A percentile compares a stretch with the other conserved stretches of the same genome.
These are phyloP conservation scores for Campylomormyrus numenius DNA, from an alignment of 2,113 vertebrate genomes.

Conservation along the genomic window DNA sequence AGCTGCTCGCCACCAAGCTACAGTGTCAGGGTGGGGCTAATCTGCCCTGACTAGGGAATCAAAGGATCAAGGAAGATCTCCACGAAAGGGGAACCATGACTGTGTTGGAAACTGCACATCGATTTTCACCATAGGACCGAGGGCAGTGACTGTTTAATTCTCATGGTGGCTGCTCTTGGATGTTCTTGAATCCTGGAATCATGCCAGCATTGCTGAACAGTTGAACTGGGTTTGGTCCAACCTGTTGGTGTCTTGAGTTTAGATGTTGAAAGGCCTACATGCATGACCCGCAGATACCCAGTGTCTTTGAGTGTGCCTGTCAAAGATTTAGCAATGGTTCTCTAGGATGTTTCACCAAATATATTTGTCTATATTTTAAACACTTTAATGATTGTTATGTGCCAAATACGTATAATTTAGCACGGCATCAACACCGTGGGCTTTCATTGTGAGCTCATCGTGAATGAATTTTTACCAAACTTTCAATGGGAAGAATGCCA, in stretches of 20 bases:
- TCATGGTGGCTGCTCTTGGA: neutral
- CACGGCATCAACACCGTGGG: neutral
- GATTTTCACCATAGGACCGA: neutral
- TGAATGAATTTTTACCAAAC: conserved; percentile 3
- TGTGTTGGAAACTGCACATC: neutral
- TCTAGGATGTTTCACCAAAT: neutral
- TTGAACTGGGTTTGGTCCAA: neutral
- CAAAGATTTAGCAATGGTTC: neutral
- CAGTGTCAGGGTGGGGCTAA: neutral
- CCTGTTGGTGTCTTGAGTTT: neutral
- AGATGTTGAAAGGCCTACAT: neutral
- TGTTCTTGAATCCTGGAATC: neutral
- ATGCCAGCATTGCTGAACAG: neutral
- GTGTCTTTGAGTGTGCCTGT: neutral
- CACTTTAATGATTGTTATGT: neutral
- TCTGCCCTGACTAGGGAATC: neutral
- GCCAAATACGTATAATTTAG: neutral
- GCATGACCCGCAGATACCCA: neutral
- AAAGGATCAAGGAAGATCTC: neutral
- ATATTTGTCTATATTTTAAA: neutral
- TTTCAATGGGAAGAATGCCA: neutral
- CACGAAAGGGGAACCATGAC: neutral
- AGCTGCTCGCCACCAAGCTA: conserved; percentile 24
- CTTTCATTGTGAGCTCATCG: neutral
- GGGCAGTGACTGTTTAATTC: neutral